Evolutionary conservation across 1,140 invertebrate genomes (phyloP), one percentile per base, ranked within the genome.

Genomic region (Akabosia matsudoensis): DNA sequence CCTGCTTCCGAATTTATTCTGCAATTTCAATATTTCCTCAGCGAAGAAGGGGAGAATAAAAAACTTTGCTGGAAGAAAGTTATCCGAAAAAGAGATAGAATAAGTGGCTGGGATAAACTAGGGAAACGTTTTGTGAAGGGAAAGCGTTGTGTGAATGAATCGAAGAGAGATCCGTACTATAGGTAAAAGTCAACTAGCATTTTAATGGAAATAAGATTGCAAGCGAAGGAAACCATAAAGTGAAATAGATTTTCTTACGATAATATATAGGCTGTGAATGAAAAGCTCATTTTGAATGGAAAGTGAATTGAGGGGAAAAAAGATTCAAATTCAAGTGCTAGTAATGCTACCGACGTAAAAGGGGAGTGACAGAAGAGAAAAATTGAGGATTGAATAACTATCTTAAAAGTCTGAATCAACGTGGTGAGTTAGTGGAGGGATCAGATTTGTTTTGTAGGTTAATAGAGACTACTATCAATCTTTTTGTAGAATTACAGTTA

Each of bases 151-250:
- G 22, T 7, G 22, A 10, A 24, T 14, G 10, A 13, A n/a, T 24
- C 7, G 14, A 31, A 67, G n/a, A 67, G 61, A 67, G n/a, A 31
- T 10, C 2, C 31, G 3, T 67, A 10, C 14, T 13, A 2, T 10
- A 67, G 61, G 31, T 10, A 28, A 67, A 67, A 67, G 61, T 67
- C 61, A 67, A 10, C 61, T 61, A 13, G 61, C 28, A 14, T 67
- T 67, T 67, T 67, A 30, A 67, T 67, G 61, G 26, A 31, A 67
- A 67, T 28, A 30, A 31, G 61, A 67, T 24, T 67, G n/a, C 24
- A 67, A 67, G 61, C 31, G 26, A 30, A 67, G 61, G 13, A 31
- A 67, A 67, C 10, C 3, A 4, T 7, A 67, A 10, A 31, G 61
- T 30, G 30, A 30, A 67, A 67, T 67, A 67, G 7, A 67, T 67